phyloP scores from a whole-genome alignment of 35 echinoderm and acorn worm genomes.

The Nesometra sesokonis region DNA sequence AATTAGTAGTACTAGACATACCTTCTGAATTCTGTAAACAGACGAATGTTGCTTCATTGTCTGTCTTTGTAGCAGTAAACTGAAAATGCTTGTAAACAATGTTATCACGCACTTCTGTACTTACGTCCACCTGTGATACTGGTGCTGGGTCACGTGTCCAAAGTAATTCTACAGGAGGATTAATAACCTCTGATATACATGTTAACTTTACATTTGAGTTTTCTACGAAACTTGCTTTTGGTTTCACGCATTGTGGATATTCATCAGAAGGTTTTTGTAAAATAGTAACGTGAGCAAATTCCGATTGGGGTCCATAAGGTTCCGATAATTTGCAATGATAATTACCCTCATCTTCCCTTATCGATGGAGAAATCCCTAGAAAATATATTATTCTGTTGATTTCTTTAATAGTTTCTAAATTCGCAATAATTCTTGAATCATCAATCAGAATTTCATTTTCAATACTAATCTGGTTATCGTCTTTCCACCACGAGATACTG shows the following conservation, averaged over 20 bases:
- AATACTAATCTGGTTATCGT: not conserved
- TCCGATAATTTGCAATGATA: not conserved
- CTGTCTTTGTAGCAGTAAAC: too few species aligned
- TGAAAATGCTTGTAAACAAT: too few species aligned
- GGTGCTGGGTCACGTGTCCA: not conserved
- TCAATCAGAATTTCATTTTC: not conserved
- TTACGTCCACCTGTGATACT: not conserved
- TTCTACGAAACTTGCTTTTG: not conserved
- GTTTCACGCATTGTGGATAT: not conserved
- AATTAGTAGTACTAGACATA: too few species aligned
- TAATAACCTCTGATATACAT: not conserved
- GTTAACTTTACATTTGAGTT: not conserved
- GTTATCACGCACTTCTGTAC: too few species aligned
- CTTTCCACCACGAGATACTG: not conserved
- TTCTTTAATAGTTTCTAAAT: not conserved
- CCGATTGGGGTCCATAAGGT: not conserved
- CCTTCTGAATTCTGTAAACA: too few species aligned
- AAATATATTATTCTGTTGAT: not conserved
- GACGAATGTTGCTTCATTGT: too few species aligned
- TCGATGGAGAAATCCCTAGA: not conserved
- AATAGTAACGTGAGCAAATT: not conserved
- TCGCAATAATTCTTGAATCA: not conserved
- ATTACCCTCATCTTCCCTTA: not conserved
- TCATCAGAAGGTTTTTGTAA: not conserved
- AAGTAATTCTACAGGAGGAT: not conserved